Conservation (phyloP, 2,888 invertebrate species). For the Drosophila prolongata region DNA sequence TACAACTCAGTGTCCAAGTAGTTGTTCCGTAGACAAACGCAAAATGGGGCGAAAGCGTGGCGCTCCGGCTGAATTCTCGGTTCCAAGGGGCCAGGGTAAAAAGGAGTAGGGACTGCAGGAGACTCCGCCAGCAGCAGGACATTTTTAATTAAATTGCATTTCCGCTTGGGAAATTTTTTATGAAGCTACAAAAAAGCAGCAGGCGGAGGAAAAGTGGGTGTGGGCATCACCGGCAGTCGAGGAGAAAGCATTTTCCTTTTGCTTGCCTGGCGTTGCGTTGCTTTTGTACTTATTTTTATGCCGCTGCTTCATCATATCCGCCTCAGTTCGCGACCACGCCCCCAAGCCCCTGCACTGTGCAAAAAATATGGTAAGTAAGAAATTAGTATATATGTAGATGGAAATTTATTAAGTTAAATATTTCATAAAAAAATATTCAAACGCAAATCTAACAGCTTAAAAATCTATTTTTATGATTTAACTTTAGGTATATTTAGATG, state of each 20-base stretch:
- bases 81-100: neutral
- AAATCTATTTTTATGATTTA: too few relatives aligned
- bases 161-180: constrained; percentile 82
- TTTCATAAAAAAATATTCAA: too few relatives aligned
- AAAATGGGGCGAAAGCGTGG: constrained; percentile 20
- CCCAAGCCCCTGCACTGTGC: neutral
- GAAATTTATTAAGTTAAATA: too few relatives aligned
- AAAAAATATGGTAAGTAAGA: too few relatives aligned
- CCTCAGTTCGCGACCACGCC: constrained; percentile 46
- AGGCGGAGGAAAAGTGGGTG: constrained; percentile 6
- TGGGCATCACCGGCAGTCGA: constrained; percentile 15
- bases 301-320: constrained; percentile 73
- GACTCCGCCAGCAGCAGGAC: constrained; percentile 66
- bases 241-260: constrained; percentile 53
- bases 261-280: constrained; percentile 49
- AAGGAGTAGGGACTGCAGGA: constrained; percentile 23
- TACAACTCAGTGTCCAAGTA: constrained; percentile 68
- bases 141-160: constrained; percentile 83
- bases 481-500: too few relatives aligned
- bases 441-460: too few relatives aligned
- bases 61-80: constrained; percentile 27
- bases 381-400: too few relatives aligned
- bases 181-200: constrained; percentile 72
- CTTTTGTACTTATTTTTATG: constrained; percentile 73
- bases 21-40: constrained; percentile 38